A percentile compares a stretch with the other conserved stretches of the same genome.
Conservation (phyloP, 2,797 vertebrate species). For the Xyrichtys novacula region DNA sequence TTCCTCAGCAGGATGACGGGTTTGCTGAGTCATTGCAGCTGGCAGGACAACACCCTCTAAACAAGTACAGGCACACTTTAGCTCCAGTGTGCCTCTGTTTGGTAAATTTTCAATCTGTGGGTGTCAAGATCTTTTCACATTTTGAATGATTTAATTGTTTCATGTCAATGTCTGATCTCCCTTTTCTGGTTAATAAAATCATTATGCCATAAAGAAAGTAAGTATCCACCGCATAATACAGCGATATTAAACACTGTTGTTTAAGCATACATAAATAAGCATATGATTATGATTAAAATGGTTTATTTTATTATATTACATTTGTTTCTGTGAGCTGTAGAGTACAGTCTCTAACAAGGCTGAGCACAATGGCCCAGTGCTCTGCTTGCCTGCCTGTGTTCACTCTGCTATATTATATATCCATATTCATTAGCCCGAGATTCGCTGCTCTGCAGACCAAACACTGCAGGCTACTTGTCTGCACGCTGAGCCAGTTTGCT, state of each 20-base stretch:
- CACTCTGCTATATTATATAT: constrained; percentile 57
- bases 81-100: not conserved
- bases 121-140: not conserved
- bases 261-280: not conserved
- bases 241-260: not conserved
- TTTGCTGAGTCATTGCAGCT: constrained; percentile 75
- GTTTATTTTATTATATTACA: not conserved
- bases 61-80: constrained; percentile 28
- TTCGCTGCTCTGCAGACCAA: constrained; percentile 48
- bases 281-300: constrained; percentile 9
- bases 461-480: constrained; percentile 55
- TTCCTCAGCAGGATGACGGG: constrained; percentile 53
- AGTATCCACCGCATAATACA: not conserved
- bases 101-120: not conserved
- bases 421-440: constrained; percentile 64
- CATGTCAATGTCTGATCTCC: not conserved
- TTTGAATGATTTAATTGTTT: not conserved
- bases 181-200: not conserved
- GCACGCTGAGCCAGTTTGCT: constrained; percentile 24
- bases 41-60: constrained; percentile 27
- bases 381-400: constrained; percentile 46
- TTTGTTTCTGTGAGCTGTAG: constrained; percentile 16
- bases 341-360: constrained; percentile 14
- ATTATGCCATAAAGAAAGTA: not conserved
- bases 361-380: constrained; percentile 5